These are phyloP conservation scores for Alviniconcha marisindica DNA, from an alignment of 1,140 invertebrate species.

Conservation along the genomic window DNA sequence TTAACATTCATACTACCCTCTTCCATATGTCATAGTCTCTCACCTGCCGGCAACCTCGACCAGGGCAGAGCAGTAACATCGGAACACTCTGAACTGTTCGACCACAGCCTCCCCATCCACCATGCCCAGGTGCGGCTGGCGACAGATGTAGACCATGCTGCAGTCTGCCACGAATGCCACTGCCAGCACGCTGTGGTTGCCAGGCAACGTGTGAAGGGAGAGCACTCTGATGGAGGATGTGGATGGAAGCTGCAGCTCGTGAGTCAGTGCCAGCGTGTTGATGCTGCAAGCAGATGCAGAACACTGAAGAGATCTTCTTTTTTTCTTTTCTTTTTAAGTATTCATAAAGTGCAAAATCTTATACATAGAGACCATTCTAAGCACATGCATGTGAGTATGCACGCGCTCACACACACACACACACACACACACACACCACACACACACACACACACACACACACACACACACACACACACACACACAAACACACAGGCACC, in stretches of 20 bases:
- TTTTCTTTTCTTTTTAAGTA: background rate
- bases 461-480: too few relatives aligned
- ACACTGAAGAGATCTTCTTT: background rate
- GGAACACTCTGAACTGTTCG: slow-evolving; percentile 27
- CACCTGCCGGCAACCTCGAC: slow-evolving; percentile 37
- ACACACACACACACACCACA: too few relatives aligned
- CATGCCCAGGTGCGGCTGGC: background rate
- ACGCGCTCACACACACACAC: too few relatives aligned
- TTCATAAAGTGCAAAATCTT: too few relatives aligned
- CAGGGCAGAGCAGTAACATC: slow-evolving; percentile 41
- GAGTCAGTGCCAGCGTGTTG: slow-evolving; percentile 25
- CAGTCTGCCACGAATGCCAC: slow-evolving; percentile 30
- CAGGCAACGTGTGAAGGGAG: slow-evolving; percentile 34
- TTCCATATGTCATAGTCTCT: too few relatives aligned
- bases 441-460: too few relatives aligned
- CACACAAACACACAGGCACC: too few relatives aligned
- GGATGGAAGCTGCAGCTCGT: slow-evolving; percentile 38
- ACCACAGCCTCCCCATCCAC: background rate
- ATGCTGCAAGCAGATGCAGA: slow-evolving; percentile 33
- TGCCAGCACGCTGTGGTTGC: slow-evolving; percentile 16
- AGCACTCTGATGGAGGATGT: slow-evolving; percentile 15
- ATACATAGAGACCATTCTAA: too few relatives aligned
- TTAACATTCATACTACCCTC: too few relatives aligned
- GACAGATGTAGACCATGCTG: slow-evolving; percentile 31
- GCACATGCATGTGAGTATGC: too few relatives aligned